Percentiles rank a stretch among this genome's conserved stretches.
These are phyloP conservation scores for Paraescarpia echinospica DNA, from an alignment of 1,140 invertebrate species.

Conservation along the genomic window DNA sequence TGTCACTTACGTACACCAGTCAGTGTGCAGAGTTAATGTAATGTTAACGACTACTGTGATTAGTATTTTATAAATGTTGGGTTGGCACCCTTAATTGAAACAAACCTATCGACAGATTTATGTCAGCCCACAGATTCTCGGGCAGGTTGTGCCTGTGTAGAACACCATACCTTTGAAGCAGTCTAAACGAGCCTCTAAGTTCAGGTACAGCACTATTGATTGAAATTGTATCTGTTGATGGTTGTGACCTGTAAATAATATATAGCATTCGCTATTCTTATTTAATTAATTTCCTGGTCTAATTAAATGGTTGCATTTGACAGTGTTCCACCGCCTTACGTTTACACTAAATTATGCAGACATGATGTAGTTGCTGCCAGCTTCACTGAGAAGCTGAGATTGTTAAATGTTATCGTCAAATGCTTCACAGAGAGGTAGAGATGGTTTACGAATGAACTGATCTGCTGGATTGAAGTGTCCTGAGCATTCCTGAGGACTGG, in stretches of 20 bases:
- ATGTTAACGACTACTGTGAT: too few species aligned
- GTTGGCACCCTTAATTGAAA: too few species aligned
- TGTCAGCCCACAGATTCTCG: not conserved
- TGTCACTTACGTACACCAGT: too few species aligned
- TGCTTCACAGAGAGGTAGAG: too few species aligned
- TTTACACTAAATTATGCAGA: not conserved
- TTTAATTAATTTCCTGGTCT: not conserved
- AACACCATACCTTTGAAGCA: not conserved
- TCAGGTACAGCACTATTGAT: not conserved
- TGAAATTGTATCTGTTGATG: not conserved
- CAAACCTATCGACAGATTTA: not conserved
- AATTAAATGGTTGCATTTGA: not conserved
- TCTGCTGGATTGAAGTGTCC: too few species aligned
- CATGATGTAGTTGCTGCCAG: not conserved
- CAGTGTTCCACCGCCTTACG: not conserved
- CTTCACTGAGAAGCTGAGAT: not conserved
- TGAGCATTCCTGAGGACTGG: too few species aligned
- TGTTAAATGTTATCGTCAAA: not conserved
- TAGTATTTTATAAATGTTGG: not conserved
- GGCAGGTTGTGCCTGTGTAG: not conserved
- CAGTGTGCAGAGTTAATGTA: too few species aligned
- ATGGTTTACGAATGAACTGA: too few species aligned
- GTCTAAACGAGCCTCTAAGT: not conserved
- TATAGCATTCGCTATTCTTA: not conserved
- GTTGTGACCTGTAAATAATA: not conserved